Percentiles rank a stretch among this genome's conserved stretches.
These are phyloP conservation scores for Rhingia rostrata DNA, from an alignment of 2,888 invertebrate species.

Conservation along the genomic window DNA sequence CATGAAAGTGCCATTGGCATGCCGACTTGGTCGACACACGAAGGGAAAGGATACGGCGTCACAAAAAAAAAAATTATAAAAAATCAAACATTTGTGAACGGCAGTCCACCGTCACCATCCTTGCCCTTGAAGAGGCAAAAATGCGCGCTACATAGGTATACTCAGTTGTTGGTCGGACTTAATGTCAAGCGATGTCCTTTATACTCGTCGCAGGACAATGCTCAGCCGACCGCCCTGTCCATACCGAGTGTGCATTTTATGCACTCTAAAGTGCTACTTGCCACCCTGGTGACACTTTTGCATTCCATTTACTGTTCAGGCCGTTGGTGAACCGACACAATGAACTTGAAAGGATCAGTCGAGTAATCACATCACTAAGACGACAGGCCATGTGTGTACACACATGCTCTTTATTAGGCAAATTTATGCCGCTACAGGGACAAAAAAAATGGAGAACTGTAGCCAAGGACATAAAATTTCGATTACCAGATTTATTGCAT, in stretches of 20 bases:
- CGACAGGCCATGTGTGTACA: not conserved
- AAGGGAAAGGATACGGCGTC: conserved; percentile 17
- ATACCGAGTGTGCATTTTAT: conserved; percentile 39
- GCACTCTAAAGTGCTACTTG: conserved; percentile 55
- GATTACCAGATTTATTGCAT: conserved; percentile 63
- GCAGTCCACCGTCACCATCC: conserved; percentile 1
- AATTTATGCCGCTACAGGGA: conserved; percentile 59
- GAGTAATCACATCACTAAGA: conserved; percentile 32
- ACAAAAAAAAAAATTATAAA: conserved; percentile 36
- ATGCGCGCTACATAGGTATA: not conserved
- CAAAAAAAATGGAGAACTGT: conserved; percentile 8
- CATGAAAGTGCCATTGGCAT: conserved; percentile 69
- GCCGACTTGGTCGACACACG: conserved; percentile 25
- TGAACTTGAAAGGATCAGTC: conserved; percentile 71
- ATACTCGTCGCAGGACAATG: conserved; percentile 37
- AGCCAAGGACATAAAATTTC: conserved; percentile 61
- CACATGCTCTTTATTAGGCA: conserved; percentile 51
- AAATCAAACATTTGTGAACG: conserved; percentile 25
- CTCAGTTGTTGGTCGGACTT: conserved; percentile 22
- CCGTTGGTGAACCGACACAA: conserved; percentile 46
- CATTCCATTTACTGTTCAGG: conserved; percentile 46
- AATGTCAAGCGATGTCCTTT: conserved; percentile 54
- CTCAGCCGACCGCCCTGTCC: not conserved
- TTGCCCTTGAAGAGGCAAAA: conserved; percentile 51
- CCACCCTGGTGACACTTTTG: conserved; percentile 53